These are phyloP conservation scores for Pangasius larnaudii DNA, from an alignment of 2,797 vertebrate species.

Conservation along the genomic window DNA sequence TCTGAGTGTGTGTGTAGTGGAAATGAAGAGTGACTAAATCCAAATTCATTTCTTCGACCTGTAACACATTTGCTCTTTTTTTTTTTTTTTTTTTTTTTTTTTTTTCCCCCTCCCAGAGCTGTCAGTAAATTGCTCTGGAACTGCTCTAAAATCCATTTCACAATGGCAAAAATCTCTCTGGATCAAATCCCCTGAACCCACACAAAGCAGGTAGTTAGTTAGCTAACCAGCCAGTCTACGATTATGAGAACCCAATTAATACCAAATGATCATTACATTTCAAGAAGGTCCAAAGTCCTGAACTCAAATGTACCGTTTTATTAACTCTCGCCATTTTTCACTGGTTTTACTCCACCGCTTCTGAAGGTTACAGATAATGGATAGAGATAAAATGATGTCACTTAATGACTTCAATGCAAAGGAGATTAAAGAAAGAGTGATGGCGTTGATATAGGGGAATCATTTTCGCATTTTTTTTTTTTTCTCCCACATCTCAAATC, in stretches of 20 bases:
- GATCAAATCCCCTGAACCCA: not conserved
- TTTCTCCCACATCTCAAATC: not conserved
- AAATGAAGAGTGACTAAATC: not conserved
- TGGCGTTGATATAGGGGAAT: not conserved
- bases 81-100: too few relatives aligned
- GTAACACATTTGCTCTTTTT: not conserved
- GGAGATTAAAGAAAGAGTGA: not conserved
- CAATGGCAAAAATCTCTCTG: not conserved
- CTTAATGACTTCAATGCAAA: not conserved
- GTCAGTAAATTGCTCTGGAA: not conserved
- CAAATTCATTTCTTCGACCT: not conserved
- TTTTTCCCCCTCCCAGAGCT: accelerated
- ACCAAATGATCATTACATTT: not conserved
- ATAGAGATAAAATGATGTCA: not conserved
- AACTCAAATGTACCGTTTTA: constrained; percentile 5
- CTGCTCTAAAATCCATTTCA: not conserved
- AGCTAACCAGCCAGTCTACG: not conserved
- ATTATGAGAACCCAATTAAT: not conserved
- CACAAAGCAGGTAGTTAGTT: constrained; percentile 9
- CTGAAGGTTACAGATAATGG: constrained; percentile 9
- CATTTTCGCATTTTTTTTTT: not conserved
- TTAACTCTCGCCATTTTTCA: not conserved
- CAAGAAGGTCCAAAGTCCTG: not conserved
- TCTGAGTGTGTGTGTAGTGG: not conserved
- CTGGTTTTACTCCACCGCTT: not conserved